A percentile compares a stretch with the other conserved stretches of the same genome.
phyloP scores from a whole-genome alignment of 2,888 invertebrate genomes.

The Tetramorium bicarinatum region DNA sequence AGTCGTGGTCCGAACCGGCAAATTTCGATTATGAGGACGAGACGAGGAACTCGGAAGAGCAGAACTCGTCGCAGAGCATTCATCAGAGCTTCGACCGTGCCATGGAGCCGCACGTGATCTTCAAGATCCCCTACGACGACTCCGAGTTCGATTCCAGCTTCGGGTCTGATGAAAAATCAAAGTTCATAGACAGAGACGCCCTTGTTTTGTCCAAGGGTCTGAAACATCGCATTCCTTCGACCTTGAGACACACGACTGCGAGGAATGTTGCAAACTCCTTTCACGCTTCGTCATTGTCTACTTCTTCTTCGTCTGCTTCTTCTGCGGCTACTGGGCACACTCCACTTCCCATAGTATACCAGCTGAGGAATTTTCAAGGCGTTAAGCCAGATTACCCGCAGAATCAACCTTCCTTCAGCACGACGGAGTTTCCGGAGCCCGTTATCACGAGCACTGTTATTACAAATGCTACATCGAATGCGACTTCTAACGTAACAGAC shows the following conservation, averaged over 20 bases:
- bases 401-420: slow-evolving; percentile 23
- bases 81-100: slow-evolving; percentile 77
- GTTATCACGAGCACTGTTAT: not conserved
- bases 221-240: slow-evolving; percentile 53
- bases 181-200: slow-evolving; percentile 34
- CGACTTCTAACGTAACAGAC: not conserved
- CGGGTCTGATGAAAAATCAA: slow-evolving; percentile 75
- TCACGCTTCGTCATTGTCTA: slow-evolving; percentile 65
- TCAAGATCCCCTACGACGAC: slow-evolving; percentile 83
- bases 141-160: slow-evolving; percentile 82
- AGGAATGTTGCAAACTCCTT: slow-evolving; percentile 70
- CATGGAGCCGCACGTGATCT: slow-evolving; percentile 83
- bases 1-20: slow-evolving; percentile 61
- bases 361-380: slow-evolving; percentile 56
- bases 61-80: slow-evolving; percentile 57
- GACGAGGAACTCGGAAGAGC: slow-evolving; percentile 54
- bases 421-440: not conserved
- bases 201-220: slow-evolving; percentile 38
- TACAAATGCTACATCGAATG: not conserved
- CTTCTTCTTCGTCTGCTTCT: slow-evolving; percentile 55
- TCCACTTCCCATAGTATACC: slow-evolving; percentile 72
- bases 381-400: slow-evolving; percentile 28
- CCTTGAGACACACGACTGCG: slow-evolving; percentile 56
- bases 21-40: slow-evolving; percentile 64
- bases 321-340: slow-evolving; percentile 53